Conservation (phyloP, 1,140 invertebrate genomes). For the Ericerus pela region DNA sequence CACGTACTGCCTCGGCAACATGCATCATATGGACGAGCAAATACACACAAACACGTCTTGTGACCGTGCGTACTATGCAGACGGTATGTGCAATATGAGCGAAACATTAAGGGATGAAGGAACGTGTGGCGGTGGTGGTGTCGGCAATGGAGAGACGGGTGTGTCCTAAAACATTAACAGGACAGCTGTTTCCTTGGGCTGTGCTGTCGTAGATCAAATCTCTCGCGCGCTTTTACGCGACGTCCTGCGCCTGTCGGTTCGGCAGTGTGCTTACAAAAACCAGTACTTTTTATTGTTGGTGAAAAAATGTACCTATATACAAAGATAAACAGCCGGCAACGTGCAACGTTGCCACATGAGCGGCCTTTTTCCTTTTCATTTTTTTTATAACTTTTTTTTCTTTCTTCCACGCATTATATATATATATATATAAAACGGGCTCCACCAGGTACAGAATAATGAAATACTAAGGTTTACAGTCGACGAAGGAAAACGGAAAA, state of each 20-base stretch:
- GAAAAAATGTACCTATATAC: constrained; percentile 9
- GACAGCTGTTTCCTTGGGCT: constrained; percentile 11
- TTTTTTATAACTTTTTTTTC: too few species aligned
- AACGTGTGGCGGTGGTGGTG: not conserved
- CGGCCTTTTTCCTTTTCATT: constrained; percentile 13
- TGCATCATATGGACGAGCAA: not conserved
- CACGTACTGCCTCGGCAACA: not conserved
- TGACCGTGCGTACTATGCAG: not conserved
- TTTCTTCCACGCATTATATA: too few species aligned
- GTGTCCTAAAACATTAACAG: constrained; percentile 11
- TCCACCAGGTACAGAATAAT: too few species aligned
- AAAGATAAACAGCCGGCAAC: constrained; percentile 7
- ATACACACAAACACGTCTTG: not conserved
- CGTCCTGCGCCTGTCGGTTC: not conserved
- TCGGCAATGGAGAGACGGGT: constrained; percentile 2
- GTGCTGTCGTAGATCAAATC: constrained; percentile 8
- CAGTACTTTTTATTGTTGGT: constrained; percentile 10
- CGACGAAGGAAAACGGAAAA: too few species aligned
- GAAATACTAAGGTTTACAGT: too few species aligned
- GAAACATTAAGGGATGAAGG: not conserved
- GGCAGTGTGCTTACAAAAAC: constrained; percentile 3
- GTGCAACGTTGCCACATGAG: not conserved
- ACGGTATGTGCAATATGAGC: constrained; percentile 5
- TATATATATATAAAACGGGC: too few species aligned
- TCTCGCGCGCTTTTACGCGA: not conserved